These are phyloP conservation scores for Noctuana brunneofusca DNA, from an alignment of 2,888 invertebrate genomes.

Conservation along the genomic window DNA sequence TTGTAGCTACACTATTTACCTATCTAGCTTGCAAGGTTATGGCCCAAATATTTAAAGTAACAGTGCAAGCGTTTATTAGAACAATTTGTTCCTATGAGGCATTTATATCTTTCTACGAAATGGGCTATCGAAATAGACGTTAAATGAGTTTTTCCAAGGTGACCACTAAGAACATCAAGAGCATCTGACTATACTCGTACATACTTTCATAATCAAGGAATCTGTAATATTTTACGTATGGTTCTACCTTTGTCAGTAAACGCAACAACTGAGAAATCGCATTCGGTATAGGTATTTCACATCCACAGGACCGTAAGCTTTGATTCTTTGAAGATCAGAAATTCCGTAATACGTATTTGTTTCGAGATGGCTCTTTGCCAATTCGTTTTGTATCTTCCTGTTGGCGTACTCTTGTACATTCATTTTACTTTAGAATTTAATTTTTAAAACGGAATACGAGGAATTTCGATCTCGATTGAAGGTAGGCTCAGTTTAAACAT, in stretches of 20 bases:
- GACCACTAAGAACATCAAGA: no score
- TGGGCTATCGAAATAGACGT: no score
- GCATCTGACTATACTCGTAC: no score
- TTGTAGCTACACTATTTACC: no score
- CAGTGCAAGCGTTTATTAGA: no score
- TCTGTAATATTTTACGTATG: conserved; percentile 12
- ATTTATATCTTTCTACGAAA: no score
- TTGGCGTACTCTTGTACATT: conserved; percentile 16
- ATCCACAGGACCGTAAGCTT: conserved; percentile 13
- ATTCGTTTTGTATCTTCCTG: conserved; percentile 30
- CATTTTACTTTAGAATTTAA: conserved; percentile 24
- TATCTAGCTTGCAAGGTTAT: neutral
- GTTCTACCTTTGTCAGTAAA: conserved; percentile 18
- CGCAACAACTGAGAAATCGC: conserved; percentile 25
- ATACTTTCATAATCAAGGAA: neutral
- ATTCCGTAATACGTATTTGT: conserved; percentile 35
- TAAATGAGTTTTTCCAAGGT: no score
- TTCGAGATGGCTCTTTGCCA: conserved; percentile 32
- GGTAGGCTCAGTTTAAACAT: neutral
- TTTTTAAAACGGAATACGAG: conserved; percentile 25
- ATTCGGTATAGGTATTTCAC: conserved; percentile 6
- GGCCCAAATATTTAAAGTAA: neutral
- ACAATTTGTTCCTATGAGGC: no score
- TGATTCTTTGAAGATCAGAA: conserved; percentile 32
- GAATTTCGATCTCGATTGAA: neutral